Conservation (phyloP, 2,888 invertebrate species). For the Ectemnius lituratus region DNA sequence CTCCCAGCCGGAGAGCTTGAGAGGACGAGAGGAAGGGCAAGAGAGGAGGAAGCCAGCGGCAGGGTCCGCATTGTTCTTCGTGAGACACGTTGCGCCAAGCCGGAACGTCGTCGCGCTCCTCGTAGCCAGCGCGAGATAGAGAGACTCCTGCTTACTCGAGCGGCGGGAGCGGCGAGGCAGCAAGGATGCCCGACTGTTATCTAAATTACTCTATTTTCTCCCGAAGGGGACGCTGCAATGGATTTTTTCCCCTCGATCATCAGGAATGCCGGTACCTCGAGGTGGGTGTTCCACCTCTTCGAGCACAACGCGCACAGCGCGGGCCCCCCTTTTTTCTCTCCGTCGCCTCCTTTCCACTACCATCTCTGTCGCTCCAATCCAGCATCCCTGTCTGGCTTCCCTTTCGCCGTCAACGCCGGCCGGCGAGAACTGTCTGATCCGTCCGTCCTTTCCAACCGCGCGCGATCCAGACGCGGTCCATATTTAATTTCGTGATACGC, state of each 20-base stretch:
- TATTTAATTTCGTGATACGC: conserved; percentile 59
- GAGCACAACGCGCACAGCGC: conserved; percentile 19
- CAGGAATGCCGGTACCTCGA: conserved; percentile 58
- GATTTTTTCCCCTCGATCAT: conserved; percentile 52
- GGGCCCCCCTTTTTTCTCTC: conserved; percentile 1
- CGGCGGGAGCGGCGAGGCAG: not conserved
- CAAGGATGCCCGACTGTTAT: conserved; percentile 55
- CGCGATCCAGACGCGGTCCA: conserved; percentile 50
- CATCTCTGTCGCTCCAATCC: not conserved
- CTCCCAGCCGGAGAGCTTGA: not conserved
- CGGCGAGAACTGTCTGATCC: conserved; percentile 26
- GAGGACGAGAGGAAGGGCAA: conserved; percentile 13
- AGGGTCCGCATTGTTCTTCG: conserved; percentile 27
- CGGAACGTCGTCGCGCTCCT: conserved; percentile 3
- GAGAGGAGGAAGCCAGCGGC: conserved; percentile 21
- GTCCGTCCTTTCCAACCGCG: not conserved
- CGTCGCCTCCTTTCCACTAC: conserved; percentile 4
- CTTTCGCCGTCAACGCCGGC: conserved; percentile 15
- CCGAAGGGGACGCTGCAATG: conserved; percentile 42
- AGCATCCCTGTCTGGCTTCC: conserved; percentile 8
- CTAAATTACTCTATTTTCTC: conserved; percentile 68
- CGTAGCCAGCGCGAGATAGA: conserved; percentile 22
- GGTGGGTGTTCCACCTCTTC: conserved; percentile 66
- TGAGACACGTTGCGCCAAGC: conserved; percentile 41
- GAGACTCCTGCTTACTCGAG: not conserved